Base-by-base conservation (phyloP, 2,888 invertebrate species). In the Cheilosia scutellata region DNA sequence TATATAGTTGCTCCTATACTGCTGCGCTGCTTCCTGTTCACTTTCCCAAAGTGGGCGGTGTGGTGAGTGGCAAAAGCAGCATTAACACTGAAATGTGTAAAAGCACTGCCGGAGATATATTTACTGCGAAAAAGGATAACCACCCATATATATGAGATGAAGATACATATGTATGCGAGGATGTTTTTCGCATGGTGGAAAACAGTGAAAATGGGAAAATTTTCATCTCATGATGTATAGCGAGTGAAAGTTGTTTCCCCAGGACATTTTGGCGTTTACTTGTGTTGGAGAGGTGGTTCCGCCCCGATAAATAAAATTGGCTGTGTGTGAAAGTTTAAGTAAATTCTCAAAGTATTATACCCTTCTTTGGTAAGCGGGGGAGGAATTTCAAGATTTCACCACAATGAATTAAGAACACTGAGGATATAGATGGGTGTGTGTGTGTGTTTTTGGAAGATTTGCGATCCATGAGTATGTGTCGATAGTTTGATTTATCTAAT, bases 31-130 rank as follows among this genome's bases (percentile, higher is more conserved):
- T 20, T 49, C 31, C 53, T 63, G 51, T 60, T 71, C 47, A 60
- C 16, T 65, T 53, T 29, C 25, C 27, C 31, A 49, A 42, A 57
- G 44, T 62, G 53, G 33, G 51, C 44, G 60, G 42, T 25, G 44
- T 16, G 44, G 60, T 31, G 74, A 53, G 63, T 60, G 70, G 44
- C 9, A 42, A 33, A 11, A 25, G 58, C 62, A 82, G 63, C 68
- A 87, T 87, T 87, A 82, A 82, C 82, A 82, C 82, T 53, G 82
- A 82, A 87, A 87, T 87, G 82, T 87, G 86, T 74, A 87, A 87
- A 87, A 82, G 87, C 82, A 74, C 70, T 82, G 76, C 63, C 76
- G 31, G 86, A 86, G 82, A 86, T 82, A 82, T 86, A 86, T 86
- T 86, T 86, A 72, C 86, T 82, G 76, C 71, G 86, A 86, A 86